Conservation (phyloP, 2,113 vertebrate genomes). For the Clinocottus analis region DNA sequence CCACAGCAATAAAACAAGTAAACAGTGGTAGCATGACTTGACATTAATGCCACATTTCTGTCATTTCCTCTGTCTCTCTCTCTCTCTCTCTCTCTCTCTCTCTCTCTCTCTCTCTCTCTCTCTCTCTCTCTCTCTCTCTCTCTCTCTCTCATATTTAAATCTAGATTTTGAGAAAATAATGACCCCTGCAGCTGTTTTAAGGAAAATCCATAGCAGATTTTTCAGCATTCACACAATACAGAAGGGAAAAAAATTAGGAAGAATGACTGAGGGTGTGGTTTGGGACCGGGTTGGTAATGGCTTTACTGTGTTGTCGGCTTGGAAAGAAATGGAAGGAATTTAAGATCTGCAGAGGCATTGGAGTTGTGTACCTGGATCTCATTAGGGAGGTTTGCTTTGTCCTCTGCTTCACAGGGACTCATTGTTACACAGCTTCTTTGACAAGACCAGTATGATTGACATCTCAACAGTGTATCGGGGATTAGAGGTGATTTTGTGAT, state of each 20-base stretch:
- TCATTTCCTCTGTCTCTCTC: background rate
- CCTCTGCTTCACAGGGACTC: conserved; percentile 57
- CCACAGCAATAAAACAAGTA: conserved; percentile 63
- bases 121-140: background rate
- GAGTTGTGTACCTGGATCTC: conserved; percentile 68
- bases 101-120: background rate
- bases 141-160: background rate
- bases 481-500: conserved; percentile 66
- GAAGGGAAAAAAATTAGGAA: background rate
- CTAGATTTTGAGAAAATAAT: conserved; percentile 3
- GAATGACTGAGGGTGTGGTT: conserved; percentile 7
- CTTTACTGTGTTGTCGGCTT: conserved; percentile 32
- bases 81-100: background rate
- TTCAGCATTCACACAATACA: background rate
- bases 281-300: conserved; percentile 22
- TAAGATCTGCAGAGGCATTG: conserved; percentile 48
- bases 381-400: conserved; percentile 68
- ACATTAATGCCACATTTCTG: conserved; percentile 35
- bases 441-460: conserved; percentile 58
- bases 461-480: conserved; percentile 54
- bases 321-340: conserved; percentile 50
- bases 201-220: conserved; percentile 12
- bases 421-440: conserved; percentile 49
- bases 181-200: background rate
- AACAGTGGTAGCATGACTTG: conserved; percentile 54